These are phyloP conservation scores for Cactoblastis cactorum DNA, from an alignment of 2,888 invertebrate genomes.

Conservation along the genomic window DNA sequence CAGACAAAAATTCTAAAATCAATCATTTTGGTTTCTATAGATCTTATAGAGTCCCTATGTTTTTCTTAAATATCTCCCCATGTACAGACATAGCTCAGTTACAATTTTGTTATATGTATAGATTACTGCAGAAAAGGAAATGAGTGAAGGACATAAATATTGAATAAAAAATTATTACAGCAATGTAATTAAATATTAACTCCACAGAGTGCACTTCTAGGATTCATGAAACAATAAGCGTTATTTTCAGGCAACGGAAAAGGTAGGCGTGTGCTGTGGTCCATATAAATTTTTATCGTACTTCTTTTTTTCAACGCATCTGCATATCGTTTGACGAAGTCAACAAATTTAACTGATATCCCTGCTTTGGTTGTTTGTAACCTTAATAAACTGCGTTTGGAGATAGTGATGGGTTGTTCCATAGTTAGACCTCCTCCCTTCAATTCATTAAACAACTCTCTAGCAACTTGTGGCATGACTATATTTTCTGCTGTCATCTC, in stretches of 20 bases:
- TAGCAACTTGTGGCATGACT: conserved; percentile 28
- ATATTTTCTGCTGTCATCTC: conserved; percentile 8
- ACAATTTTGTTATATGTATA: too few relatives aligned
- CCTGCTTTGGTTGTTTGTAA: neutral
- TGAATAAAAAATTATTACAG: neutral
- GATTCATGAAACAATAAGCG: conserved; percentile 47
- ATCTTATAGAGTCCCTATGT: too few relatives aligned
- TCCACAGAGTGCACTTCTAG: conserved; percentile 43
- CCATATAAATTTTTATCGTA: conserved; percentile 39
- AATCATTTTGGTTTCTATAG: too few relatives aligned
- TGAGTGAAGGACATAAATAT: too few relatives aligned
- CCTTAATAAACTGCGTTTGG: neutral
- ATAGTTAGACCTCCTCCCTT: conserved; percentile 1
- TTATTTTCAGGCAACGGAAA: conserved; percentile 51
- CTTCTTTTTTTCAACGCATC: conserved; percentile 11
- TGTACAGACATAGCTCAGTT: too few relatives aligned
- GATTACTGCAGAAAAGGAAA: too few relatives aligned
- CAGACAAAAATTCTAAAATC: too few relatives aligned
- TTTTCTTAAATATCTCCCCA: too few relatives aligned
- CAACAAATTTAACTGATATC: neutral
- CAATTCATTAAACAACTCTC: conserved; percentile 24
- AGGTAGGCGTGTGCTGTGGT: conserved; percentile 40
- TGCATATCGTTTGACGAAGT: neutral
- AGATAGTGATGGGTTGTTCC: neutral
- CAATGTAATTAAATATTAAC: conserved; percentile 24